Conservation (phyloP, 2,797 vertebrate genomes). For the Linurgus olivaceus region DNA sequence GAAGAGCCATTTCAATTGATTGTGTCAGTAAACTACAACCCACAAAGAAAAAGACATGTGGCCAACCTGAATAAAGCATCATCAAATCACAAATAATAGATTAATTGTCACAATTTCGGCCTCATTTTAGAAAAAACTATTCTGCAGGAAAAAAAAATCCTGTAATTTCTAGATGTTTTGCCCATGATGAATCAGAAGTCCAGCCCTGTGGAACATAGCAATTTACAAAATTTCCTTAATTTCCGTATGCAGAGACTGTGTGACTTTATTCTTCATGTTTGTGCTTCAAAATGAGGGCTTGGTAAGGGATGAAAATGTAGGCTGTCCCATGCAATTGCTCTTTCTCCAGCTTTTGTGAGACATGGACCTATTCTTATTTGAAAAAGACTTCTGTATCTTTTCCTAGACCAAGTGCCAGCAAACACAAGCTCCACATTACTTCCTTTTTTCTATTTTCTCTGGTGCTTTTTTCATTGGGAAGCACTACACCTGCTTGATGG, state of each 20-base stretch:
- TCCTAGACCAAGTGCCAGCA: neutral
- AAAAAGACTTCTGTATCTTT: neutral
- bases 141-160: neutral
- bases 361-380: neutral
- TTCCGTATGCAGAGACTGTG: neutral
- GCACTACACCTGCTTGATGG: neutral
- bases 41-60: neutral
- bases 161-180: neutral
- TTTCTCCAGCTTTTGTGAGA: neutral
- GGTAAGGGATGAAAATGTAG: neutral
- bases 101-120: neutral
- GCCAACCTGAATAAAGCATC: neutral
- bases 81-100: neutral
- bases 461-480: neutral
- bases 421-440: neutral
- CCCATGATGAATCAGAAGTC: neutral
- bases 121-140: neutral
- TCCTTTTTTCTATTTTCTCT: neutral
- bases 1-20: conserved; percentile 42
- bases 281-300: neutral
- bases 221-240: neutral
- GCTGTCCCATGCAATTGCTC: neutral
- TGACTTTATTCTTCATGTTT: neutral
- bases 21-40: conserved; percentile 23
- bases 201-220: neutral